phyloP scores from a whole-genome alignment of 2,888 invertebrate species.

The Archaeoteleia sp. region DNA sequence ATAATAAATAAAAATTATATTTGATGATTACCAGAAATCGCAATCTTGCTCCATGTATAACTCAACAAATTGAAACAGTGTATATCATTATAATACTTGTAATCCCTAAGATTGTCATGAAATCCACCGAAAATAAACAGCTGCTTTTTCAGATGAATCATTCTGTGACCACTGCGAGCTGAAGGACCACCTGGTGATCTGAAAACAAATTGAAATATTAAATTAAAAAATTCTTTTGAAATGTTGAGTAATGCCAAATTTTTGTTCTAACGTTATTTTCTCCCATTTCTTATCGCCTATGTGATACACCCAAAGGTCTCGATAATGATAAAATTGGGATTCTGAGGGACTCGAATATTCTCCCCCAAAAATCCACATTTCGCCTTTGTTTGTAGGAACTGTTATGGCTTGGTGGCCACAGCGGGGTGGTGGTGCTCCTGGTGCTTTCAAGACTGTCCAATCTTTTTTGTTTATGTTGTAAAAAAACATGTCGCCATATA shows the following conservation, averaged over 20 bases:
- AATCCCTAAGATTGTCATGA: conserved; percentile 90
- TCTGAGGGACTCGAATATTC: conserved; percentile 94
- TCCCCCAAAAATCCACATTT: conserved; percentile 90
- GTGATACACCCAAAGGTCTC: conserved; percentile 92
- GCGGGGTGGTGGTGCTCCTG: conserved; percentile 90
- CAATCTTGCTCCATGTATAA: conserved; percentile 85
- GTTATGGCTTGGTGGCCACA: conserved; percentile 92
- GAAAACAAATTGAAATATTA: conserved; percentile 1
- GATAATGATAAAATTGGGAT: conserved; percentile 94
- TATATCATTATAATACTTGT: conserved; percentile 92
- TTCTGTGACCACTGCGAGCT: conserved; percentile 91
- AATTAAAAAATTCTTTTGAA: conserved; percentile 1
- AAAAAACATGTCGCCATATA: conserved; percentile 90
- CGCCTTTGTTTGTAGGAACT: conserved; percentile 84
- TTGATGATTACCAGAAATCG: conserved; percentile 73
- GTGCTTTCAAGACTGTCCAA: conserved; percentile 88
- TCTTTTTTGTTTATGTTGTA: conserved; percentile 87
- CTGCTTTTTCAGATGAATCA: conserved; percentile 86
- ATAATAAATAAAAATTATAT: not conserved
- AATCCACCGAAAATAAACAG: conserved; percentile 94
- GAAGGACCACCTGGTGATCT: conserved; percentile 85
- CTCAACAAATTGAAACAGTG: conserved; percentile 87
- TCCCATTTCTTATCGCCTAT: conserved; percentile 88
- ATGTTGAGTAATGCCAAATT: not conserved
- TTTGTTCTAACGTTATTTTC: conserved; percentile 77